Evolutionary conservation across 2,888 invertebrate species (phyloP), one percentile per base, ranked within the genome.

Genomic region (Acanthacorydalis orientalis): DNA sequence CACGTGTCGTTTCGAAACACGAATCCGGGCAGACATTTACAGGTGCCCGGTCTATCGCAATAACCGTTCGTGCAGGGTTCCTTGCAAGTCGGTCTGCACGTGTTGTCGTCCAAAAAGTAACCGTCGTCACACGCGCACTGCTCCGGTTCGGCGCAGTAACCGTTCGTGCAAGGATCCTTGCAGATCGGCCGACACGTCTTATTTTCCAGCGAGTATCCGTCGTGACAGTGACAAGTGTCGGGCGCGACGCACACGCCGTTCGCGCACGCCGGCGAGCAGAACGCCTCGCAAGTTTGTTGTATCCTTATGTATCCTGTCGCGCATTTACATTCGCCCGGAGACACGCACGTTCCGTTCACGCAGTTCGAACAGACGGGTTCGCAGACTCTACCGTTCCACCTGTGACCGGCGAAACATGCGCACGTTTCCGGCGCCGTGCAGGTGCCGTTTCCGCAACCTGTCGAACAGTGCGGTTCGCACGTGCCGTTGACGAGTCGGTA

Each of bases 261-360:
- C 8, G 44, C 37, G 14, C 55, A 55, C 2, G n/a, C 7, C 2
- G 37, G 37, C 1, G 38, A 4, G 23, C 46, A 46, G 12, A 38
- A 11, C 11, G 46, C 38, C 7, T 38, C 38, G 12, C 46, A 46
- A 10, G 23, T 23, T 23, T 31, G 12, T n/a, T 31, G 32, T 10
- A 23, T 46, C 7, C n/a, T 23, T 14, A 32, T 48, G 48, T 60
- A 67, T 3, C 63, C 65, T 0, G 50, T 40, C 6, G 55, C 23
- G 49, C 67, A 68, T 8, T 56, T 54, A 51, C 70, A 70, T 3
- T 51, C 50, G 46, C 68, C 61, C 12, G 60, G 59, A 0, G 60
- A 60, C 2, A 58, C 55, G 51, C 53, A 61, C 49, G 53, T 59
- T 52, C 56, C 66, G 46, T 10, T 47, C 11, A 35, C 54, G 51